Evolutionary conservation across 53 echinoderm and acorn worm genomes (phyloP).

Genomic region (Zoroaster sp.): DNA sequence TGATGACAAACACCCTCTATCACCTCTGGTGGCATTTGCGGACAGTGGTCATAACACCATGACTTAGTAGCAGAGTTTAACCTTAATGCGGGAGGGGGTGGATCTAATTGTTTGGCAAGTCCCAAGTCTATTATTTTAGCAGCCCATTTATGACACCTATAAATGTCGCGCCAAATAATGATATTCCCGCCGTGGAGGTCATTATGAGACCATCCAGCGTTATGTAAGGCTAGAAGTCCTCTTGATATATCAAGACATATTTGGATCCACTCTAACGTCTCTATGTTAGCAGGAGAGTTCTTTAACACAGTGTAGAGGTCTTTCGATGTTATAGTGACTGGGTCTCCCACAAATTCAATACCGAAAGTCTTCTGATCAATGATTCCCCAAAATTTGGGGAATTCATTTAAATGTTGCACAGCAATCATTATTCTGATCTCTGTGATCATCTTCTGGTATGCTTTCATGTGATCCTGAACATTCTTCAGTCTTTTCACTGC

Average conservation of each 20-base stretch:
- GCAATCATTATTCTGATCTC: background rate
- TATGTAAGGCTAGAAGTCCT: background rate
- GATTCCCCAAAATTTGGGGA: background rate
- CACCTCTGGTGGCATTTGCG: background rate
- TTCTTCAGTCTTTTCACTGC: background rate
- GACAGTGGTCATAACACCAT: background rate
- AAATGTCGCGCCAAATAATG: background rate
- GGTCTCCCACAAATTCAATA: background rate
- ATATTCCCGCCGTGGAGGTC: background rate
- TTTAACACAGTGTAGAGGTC: background rate
- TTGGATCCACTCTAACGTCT: background rate
- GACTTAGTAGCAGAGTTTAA: background rate
- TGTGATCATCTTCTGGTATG: background rate
- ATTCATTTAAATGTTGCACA: background rate
- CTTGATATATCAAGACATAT: background rate
- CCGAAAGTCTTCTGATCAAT: background rate
- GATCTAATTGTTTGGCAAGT: background rate
- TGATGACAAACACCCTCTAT: background rate
- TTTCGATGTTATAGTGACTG: background rate
- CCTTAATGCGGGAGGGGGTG: background rate
- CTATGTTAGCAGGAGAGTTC: background rate
- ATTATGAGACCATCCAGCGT: background rate
- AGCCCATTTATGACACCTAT: background rate
- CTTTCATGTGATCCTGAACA: background rate
- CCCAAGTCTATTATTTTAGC: background rate